A percentile compares a stretch with the other conserved stretches of the same genome.
Evolutionary conservation across 2,113 vertebrate genomes (phyloP).

Genomic region (Todiramphus saurophagus): DNA sequence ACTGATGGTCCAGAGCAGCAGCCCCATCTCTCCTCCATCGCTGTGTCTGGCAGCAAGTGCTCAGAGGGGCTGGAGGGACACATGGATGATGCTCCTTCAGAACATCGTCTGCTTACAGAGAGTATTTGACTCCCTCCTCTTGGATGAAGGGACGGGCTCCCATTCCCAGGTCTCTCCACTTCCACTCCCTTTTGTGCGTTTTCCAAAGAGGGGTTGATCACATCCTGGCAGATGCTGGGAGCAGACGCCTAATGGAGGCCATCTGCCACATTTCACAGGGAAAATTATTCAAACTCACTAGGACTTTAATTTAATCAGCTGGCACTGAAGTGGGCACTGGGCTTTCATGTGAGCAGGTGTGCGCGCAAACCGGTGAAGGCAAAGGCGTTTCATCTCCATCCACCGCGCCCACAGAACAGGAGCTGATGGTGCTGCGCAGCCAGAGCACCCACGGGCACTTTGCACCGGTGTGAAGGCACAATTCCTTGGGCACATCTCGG

Average conservation of each 20-base stretch:
- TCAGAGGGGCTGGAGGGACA: fast-evolving
- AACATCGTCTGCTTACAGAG: not conserved
- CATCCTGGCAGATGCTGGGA: constrained; percentile 62
- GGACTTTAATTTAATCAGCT: constrained; percentile 61
- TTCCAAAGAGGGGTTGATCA: constrained; percentile 44
- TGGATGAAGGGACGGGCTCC: not conserved
- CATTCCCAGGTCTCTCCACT: constrained; percentile 27
- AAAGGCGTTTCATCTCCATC: not conserved
- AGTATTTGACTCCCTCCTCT: not conserved
- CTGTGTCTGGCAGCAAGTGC: fast-evolving
- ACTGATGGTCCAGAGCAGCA: not conserved
- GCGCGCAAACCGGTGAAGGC: not conserved
- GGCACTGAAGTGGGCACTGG: constrained; percentile 54
- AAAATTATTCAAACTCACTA: constrained; percentile 41
- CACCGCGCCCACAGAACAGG: fast-evolving
- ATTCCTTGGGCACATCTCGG: no score
- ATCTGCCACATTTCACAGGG: constrained; percentile 60
- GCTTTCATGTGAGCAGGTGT: constrained; percentile 33
- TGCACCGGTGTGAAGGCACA: not conserved
- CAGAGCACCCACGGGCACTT: fast-evolving
- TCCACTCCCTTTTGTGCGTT: constrained; percentile 24
- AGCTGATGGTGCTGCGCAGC: fast-evolving
- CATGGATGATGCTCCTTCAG: not conserved
- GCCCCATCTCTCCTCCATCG: not conserved
- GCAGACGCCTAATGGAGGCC: constrained; percentile 68